phyloP scores from a whole-genome alignment of 2,797 vertebrate genomes.

The Miichthys miiuy region DNA sequence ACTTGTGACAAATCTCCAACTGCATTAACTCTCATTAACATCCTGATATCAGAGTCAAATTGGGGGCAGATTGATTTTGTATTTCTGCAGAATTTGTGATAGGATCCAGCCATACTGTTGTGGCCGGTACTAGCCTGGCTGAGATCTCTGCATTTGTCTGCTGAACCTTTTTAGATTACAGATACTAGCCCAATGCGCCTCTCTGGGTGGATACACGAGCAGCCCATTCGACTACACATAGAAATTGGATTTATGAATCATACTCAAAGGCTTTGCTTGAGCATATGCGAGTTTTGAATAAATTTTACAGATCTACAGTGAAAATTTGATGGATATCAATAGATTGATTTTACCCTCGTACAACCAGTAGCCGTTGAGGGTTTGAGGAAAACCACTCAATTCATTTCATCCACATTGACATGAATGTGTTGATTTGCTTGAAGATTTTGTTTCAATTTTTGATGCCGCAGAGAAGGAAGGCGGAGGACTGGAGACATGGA shows the following conservation, averaged over 20 bases:
- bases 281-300: neutral
- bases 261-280: neutral
- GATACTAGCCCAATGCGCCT: neutral
- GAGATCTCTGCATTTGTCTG: slow-evolving; percentile 15
- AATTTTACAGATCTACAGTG: neutral
- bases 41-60: slow-evolving; percentile 42
- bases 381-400: neutral
- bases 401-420: slow-evolving; percentile 2
- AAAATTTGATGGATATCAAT: slow-evolving; percentile 1
- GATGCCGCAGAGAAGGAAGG: neutral
- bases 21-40: slow-evolving; percentile 29
- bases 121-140: neutral
- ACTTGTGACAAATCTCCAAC: slow-evolving; percentile 21
- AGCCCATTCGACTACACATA: neutral
- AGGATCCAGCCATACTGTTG: neutral
- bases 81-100: neutral
- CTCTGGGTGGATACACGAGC: neutral
- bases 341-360: neutral
- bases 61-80: neutral
- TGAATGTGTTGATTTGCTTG: slow-evolving; percentile 31
- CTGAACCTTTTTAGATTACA: neutral
- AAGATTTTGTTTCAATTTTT: slow-evolving; percentile 3
- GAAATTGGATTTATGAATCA: neutral
- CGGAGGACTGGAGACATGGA: neutral
- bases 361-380: neutral